These are phyloP conservation scores for Cheirogaleus major DNA, from an alignment of 2,797 vertebrate genomes.

Conservation along the genomic window DNA sequence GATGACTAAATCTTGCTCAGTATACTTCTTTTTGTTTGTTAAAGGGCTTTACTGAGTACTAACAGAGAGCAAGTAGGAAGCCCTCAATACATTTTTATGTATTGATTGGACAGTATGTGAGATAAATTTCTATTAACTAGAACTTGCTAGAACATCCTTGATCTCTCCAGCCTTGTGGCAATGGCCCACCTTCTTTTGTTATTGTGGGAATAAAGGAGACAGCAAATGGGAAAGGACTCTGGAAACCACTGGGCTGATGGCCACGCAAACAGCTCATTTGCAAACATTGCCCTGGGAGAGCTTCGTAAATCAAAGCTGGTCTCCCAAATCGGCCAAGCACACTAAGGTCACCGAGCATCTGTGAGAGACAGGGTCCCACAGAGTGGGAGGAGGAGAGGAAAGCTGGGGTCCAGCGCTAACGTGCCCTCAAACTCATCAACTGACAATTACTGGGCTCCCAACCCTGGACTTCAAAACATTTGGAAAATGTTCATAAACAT, in stretches of 20 bases:
- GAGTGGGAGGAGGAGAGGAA: background rate
- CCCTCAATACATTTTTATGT: background rate
- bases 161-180: background rate
- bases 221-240: background rate
- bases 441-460: constrained; percentile 49
- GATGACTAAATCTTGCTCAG: background rate
- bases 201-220: background rate
- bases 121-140: background rate
- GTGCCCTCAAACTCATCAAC: constrained; percentile 59
- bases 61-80: background rate
- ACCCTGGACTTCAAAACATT: constrained; percentile 80
- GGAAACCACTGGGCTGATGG: background rate
- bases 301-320: background rate
- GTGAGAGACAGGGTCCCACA: background rate
- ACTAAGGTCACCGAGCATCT: background rate
- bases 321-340: background rate
- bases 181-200: background rate
- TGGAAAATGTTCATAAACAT: constrained; percentile 83
- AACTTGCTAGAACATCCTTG: background rate
- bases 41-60: background rate
- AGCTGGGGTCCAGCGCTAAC: background rate
- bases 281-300: background rate
- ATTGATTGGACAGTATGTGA: background rate
- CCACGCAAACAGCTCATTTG: background rate
- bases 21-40: background rate